Percentiles rank a stretch among this genome's conserved stretches.
These are phyloP conservation scores for Ormyrus thymus DNA, from an alignment of 2,888 invertebrate species.

Conservation along the genomic window DNA sequence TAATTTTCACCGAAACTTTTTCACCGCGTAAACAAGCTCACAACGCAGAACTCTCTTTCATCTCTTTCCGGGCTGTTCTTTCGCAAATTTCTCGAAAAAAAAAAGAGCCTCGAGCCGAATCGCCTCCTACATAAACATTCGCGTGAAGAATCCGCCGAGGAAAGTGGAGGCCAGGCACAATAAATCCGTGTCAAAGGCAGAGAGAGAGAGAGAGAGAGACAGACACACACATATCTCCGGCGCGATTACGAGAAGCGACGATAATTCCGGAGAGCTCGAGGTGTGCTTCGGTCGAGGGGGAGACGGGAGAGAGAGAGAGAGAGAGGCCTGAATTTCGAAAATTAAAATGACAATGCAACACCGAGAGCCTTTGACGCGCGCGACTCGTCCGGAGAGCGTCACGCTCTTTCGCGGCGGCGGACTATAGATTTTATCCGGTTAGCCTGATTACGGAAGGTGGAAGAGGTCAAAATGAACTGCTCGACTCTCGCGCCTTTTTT, in stretches of 20 bases:
- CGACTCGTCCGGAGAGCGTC: constrained; percentile 2
- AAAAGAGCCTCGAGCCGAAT: too few species aligned
- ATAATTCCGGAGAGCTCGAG: background rate
- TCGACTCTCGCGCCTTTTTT: background rate
- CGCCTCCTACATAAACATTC: background rate
- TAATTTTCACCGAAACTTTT: too few species aligned
- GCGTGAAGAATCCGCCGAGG: background rate
- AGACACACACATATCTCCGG: background rate
- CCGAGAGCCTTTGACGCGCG: background rate
- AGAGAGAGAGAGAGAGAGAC: too few species aligned
- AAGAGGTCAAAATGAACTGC: constrained; percentile 33
- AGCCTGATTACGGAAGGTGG: constrained; percentile 43
- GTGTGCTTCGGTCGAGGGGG: too few species aligned
- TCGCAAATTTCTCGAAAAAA: too few species aligned
- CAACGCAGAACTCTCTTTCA: too few species aligned
- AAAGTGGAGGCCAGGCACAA: background rate
- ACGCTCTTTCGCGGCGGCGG: background rate
- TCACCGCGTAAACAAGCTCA: too few species aligned
- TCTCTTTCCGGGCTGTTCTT: too few species aligned
- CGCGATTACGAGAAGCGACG: too few species aligned
- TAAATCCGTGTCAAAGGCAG: constrained; percentile 15
- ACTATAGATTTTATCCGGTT: constrained; percentile 48
- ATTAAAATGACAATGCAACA: constrained; percentile 35
- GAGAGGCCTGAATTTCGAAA: background rate
- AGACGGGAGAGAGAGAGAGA: too few species aligned